Evolutionary conservation across 2,797 vertebrate genomes (phyloP).

Genomic region (Pelobates cultripes): DNA sequence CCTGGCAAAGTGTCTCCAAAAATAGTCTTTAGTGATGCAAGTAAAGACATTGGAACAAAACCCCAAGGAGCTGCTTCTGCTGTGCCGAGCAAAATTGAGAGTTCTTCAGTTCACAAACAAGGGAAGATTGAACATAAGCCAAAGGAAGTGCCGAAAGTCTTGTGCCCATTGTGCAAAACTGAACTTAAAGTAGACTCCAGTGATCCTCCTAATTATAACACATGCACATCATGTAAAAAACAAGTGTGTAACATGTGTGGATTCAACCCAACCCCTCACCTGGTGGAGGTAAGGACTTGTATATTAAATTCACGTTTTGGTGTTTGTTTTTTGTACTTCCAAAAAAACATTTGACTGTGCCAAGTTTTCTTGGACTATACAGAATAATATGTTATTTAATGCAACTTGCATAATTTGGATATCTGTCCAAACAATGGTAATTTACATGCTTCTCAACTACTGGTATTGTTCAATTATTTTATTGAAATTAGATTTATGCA

Average conservation of each 20-base stretch:
- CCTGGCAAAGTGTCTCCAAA: conserved; percentile 86
- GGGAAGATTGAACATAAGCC: conserved; percentile 76
- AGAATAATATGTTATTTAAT: neutral
- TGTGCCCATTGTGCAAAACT: conserved; percentile 94
- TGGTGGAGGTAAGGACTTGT: conserved; percentile 89
- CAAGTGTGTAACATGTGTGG: conserved; percentile 98
- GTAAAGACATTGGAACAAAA: conserved; percentile 79
- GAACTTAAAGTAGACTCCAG: conserved; percentile 83
- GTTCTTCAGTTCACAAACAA: conserved; percentile 58
- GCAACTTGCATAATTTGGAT: neutral
- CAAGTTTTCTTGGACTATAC: neutral
- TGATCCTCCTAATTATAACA: conserved; percentile 91
- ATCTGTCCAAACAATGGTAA: neutral
- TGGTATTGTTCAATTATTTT: too few relatives aligned
- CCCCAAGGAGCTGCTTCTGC: conserved; percentile 66
- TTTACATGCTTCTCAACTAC: too few relatives aligned
- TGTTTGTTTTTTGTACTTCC: neutral
- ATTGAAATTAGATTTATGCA: too few relatives aligned
- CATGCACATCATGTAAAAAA: conserved; percentile 89
- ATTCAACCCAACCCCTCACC: conserved; percentile 96
- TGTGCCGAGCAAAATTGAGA: conserved; percentile 63
- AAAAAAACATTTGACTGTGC: neutral
- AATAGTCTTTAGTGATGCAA: conserved; percentile 83
- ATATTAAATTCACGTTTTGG: neutral
- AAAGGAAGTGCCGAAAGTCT: conserved; percentile 82